Conservation (phyloP, 2,113 vertebrate genomes). For the Archilochus colubris region DNA sequence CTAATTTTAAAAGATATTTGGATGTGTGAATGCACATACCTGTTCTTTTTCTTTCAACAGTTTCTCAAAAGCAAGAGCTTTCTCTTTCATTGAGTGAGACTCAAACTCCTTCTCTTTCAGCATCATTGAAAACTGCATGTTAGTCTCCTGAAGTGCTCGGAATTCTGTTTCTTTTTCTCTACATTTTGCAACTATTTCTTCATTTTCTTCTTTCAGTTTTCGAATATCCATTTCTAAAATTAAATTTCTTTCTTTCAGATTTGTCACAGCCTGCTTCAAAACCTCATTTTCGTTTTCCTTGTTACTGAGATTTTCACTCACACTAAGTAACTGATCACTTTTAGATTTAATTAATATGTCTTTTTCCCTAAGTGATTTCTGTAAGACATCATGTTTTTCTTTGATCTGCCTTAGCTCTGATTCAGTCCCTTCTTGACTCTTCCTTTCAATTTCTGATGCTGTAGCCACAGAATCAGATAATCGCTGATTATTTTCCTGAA, state of each 20-base stretch:
- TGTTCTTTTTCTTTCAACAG: conserved; percentile 93
- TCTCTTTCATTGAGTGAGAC: conserved; percentile 87
- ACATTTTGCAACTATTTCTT: conserved; percentile 79
- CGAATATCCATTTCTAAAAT: conserved; percentile 89
- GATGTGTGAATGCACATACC: conserved; percentile 75
- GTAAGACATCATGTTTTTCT: conserved; percentile 85
- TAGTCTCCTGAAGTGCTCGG: conserved; percentile 93
- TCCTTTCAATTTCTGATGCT: conserved; percentile 82
- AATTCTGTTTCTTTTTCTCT: conserved; percentile 93
- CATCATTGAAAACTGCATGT: conserved; percentile 96
- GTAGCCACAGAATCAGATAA: conserved; percentile 84
- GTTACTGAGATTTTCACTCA: conserved; percentile 87
- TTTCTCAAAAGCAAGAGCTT: conserved; percentile 89
- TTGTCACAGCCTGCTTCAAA: conserved; percentile 94
- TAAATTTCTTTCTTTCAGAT: conserved; percentile 91
- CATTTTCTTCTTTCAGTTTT: conserved; percentile 94
- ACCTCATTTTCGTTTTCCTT: conserved; percentile 94
- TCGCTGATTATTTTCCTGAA: conserved; percentile 92
- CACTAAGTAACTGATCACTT: conserved; percentile 87
- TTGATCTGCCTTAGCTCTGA: conserved; percentile 82
- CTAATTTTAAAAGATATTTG: neutral
- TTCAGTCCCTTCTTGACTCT: conserved; percentile 72
- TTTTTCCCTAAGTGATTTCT: conserved; percentile 90
- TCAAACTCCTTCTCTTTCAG: conserved; percentile 94
- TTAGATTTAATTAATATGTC: conserved; percentile 95